Conservation (phyloP, 1,140 invertebrate species). For the Schlechtendalia chinensis region DNA sequence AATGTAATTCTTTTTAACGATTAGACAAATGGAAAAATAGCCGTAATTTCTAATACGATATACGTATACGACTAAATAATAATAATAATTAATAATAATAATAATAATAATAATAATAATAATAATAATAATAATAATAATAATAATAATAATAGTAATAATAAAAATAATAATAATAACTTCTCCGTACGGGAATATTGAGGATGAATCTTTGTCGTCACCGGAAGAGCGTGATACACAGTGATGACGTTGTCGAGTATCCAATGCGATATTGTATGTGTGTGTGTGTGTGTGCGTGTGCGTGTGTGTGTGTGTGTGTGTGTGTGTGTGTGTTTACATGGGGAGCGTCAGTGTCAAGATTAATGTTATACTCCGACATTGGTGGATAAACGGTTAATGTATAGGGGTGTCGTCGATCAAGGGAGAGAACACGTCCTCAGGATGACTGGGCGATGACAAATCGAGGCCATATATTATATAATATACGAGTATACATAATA, state of each 20-base stretch:
- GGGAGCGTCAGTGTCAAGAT: slow-evolving; percentile 24
- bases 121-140: too few relatives aligned
- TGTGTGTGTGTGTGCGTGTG: too few relatives aligned
- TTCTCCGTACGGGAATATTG: not conserved
- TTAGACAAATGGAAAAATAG: too few relatives aligned
- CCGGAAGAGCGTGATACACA: not conserved
- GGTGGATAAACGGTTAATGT: slow-evolving; percentile 23
- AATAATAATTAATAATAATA: too few relatives aligned
- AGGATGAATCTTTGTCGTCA: not conserved
- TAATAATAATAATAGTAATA: not conserved
- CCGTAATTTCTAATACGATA: too few relatives aligned
- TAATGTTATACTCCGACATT: not conserved
- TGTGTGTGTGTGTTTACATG: not conserved
- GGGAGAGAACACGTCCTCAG: not conserved
- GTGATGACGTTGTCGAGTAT: not conserved
- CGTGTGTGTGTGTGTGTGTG: too few relatives aligned
- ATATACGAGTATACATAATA: too few relatives aligned
- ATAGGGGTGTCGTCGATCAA: slow-evolving; percentile 6
- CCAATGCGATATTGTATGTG: not conserved
- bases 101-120: too few relatives aligned
- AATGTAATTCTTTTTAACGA: too few relatives aligned
- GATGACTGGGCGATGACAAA: slow-evolving; percentile 36
- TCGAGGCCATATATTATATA: not conserved
- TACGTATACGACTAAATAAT: too few relatives aligned
- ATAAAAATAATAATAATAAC: not conserved